Percentiles rank a stretch among this genome's conserved stretches.
phyloP scores from a whole-genome alignment of 2,113 vertebrate genomes.

The Zingel zingel region DNA sequence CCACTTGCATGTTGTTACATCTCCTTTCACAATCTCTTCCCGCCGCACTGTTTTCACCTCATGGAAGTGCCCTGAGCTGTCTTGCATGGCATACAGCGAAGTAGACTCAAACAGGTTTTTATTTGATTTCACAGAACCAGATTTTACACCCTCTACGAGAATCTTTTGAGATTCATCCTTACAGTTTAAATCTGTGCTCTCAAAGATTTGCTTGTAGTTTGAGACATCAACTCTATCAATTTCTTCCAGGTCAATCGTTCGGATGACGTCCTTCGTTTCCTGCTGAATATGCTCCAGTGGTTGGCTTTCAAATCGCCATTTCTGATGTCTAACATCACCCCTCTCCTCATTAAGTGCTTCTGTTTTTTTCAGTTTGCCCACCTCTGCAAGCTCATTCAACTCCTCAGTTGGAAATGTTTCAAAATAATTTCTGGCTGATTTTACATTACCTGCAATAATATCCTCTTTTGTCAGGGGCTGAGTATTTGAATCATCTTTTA shows the following conservation, averaged over 20 bases:
- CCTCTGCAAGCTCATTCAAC: slow-evolving; percentile 87
- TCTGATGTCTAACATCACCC: slow-evolving; percentile 91
- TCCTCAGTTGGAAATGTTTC: slow-evolving; percentile 88
- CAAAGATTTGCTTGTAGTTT: slow-evolving; percentile 89
- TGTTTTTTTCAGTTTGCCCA: slow-evolving; percentile 87
- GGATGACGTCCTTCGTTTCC: slow-evolving; percentile 85
- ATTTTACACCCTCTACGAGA: slow-evolving; percentile 88
- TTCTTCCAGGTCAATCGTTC: slow-evolving; percentile 90
- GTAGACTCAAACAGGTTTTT: slow-evolving; percentile 91
- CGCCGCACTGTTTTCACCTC: slow-evolving; percentile 91
- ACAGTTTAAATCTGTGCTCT: slow-evolving; percentile 85
- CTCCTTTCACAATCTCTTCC: slow-evolving; percentile 92
- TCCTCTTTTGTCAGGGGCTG: slow-evolving; percentile 80
- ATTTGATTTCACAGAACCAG: slow-evolving; percentile 89
- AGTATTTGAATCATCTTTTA: slow-evolving; percentile 87
- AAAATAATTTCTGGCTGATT: slow-evolving; percentile 90
- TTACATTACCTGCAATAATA: slow-evolving; percentile 90
- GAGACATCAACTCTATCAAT: slow-evolving; percentile 90
- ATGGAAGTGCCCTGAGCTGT: slow-evolving; percentile 91
- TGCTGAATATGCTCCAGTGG: slow-evolving; percentile 91
- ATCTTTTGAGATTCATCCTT: slow-evolving; percentile 87
- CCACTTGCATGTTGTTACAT: slow-evolving; percentile 92
- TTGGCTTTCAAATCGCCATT: slow-evolving; percentile 92
- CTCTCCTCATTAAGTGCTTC: slow-evolving; percentile 87
- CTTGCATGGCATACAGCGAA: slow-evolving; percentile 91